These are phyloP conservation scores for Engraulis encrasicolus DNA, from an alignment of 2,113 vertebrate genomes.

Conservation along the genomic window DNA sequence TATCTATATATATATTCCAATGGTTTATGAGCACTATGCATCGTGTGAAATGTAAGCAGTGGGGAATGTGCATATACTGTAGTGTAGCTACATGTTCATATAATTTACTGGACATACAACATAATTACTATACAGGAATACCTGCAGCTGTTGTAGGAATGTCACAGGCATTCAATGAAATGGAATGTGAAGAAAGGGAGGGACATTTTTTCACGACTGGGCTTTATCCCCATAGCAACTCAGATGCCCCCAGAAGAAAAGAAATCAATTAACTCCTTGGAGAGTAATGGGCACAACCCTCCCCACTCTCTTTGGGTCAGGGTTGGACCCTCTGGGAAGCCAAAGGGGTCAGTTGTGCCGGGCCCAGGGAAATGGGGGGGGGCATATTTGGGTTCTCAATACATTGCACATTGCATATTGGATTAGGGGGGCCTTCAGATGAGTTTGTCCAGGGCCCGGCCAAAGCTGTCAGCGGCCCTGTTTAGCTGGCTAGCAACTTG, in stretches of 20 bases:
- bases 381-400: too few species aligned
- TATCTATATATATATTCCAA: background rate
- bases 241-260: background rate
- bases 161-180: background rate
- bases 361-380: too few species aligned
- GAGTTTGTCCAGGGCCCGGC: too few species aligned
- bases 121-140: background rate
- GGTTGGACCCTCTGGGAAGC: too few species aligned
- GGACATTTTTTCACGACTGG: background rate
- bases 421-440: too few species aligned
- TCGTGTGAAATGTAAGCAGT: background rate
- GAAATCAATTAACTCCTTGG: too few species aligned
- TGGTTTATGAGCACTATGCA: background rate
- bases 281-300: too few species aligned
- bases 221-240: background rate
- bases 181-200: background rate
- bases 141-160: background rate
- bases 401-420: too few species aligned
- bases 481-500: too few species aligned
- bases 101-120: background rate
- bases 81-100: background rate
- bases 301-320: too few species aligned
- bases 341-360: too few species aligned
- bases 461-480: too few species aligned
- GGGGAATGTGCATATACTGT: background rate